phyloP scores from a whole-genome alignment of 2,797 vertebrate genomes.

The Cottoperca gobio region DNA sequence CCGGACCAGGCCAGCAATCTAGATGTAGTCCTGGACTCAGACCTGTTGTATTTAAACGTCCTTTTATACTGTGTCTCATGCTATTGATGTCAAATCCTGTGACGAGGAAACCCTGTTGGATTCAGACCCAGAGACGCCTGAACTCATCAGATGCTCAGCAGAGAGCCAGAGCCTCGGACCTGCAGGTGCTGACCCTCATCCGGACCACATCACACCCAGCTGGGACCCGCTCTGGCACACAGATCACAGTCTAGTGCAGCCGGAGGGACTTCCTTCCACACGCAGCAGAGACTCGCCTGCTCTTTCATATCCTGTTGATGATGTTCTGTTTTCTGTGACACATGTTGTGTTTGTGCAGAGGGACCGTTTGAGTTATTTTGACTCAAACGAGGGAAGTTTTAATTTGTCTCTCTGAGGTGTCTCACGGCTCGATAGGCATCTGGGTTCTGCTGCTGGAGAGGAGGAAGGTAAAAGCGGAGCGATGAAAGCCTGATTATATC shows the following conservation, averaged over 20 bases:
- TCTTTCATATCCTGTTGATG: not conserved
- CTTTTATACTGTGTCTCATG: no score
- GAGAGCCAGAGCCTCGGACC: slow-evolving; percentile 1
- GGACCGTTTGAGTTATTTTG: slow-evolving; percentile 25
- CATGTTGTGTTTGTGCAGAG: slow-evolving; percentile 1
- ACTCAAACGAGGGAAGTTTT: slow-evolving; percentile 44
- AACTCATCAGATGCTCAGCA: slow-evolving; percentile 20
- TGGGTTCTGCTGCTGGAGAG: slow-evolving; percentile 32
- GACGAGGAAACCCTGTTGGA: not conserved
- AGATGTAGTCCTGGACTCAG: no score
- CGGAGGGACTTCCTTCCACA: not conserved
- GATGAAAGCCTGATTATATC: slow-evolving; percentile 59
- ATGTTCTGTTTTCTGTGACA: not conserved
- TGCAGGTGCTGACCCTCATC: slow-evolving; percentile 33
- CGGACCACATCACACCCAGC: slow-evolving; percentile 20
- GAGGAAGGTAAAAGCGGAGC: slow-evolving; percentile 5
- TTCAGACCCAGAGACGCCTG: slow-evolving; percentile 5
- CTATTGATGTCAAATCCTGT: no score
- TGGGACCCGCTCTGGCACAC: not conserved
- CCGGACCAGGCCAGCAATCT: no score
- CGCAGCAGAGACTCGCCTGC: not conserved
- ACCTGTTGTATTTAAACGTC: no score
- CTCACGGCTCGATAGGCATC: slow-evolving; percentile 43
- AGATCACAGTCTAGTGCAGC: slow-evolving; percentile 11
- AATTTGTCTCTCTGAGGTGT: slow-evolving; percentile 41